Percentiles rank a stretch among this genome's conserved stretches.
phyloP scores from a whole-genome alignment of 2,888 invertebrate species.

The Helobdella robusta region DNA sequence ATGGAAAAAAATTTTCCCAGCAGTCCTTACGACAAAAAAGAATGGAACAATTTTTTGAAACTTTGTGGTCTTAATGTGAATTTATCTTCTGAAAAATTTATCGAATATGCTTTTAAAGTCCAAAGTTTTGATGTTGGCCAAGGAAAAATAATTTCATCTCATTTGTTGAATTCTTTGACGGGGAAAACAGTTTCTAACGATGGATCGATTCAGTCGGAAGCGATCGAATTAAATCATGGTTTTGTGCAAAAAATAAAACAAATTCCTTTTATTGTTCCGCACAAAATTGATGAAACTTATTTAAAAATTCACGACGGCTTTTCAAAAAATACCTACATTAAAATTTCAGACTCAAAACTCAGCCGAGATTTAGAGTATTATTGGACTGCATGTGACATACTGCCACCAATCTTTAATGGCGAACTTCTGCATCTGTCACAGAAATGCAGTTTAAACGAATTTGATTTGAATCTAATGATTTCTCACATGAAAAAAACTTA shows the following conservation, averaged over 20 bases:
- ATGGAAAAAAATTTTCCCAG: neutral
- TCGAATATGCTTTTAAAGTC: neutral
- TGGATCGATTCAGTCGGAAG: too few relatives aligned
- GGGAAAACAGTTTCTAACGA: too few relatives aligned
- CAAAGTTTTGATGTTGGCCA: too few relatives aligned
- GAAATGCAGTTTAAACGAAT: too few relatives aligned
- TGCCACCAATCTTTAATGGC: neutral
- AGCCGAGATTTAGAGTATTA: neutral
- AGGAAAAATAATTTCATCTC: too few relatives aligned
- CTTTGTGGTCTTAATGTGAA: neutral
- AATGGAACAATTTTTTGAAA: neutral
- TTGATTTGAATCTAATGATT: too few relatives aligned
- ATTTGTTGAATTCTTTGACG: too few relatives aligned
- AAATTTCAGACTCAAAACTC: neutral
- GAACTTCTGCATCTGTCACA: too few relatives aligned
- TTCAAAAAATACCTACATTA: neutral
- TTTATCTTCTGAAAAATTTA: neutral
- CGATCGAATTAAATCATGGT: too few relatives aligned
- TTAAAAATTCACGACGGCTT: neutral
- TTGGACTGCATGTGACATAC: slow-evolving; percentile 4
- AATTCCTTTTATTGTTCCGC: neutral
- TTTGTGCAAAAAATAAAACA: neutral
- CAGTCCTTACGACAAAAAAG: neutral
- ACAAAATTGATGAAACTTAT: slow-evolving; percentile 4
- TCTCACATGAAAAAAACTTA: too few relatives aligned